These are phyloP conservation scores for Macrosoma leucophasiata DNA, from an alignment of 2,888 invertebrate species.

Conservation along the genomic window DNA sequence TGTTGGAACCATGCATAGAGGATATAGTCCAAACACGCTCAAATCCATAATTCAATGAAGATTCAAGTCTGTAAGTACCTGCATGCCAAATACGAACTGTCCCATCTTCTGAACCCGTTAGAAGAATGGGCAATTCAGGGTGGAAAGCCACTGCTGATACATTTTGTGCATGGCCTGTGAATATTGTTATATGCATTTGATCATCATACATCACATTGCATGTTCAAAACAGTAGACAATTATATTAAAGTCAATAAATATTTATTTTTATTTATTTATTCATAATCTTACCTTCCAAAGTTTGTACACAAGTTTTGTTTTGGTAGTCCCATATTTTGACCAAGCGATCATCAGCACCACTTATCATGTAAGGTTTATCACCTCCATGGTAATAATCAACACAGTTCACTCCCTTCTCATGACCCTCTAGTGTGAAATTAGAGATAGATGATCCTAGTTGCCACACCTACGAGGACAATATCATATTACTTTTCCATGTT, in stretches of 20 bases:
- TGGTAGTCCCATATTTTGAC: conserved; percentile 99
- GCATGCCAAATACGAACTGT: conserved; percentile 99
- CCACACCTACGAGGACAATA: conserved; percentile 92
- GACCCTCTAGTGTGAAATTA: conserved; percentile 98
- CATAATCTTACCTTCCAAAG: conserved; percentile 83
- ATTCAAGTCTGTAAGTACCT: conserved; percentile 97
- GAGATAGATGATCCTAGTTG: conserved; percentile 97
- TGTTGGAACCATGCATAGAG: conserved; percentile 94
- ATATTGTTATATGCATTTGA: too few species aligned
- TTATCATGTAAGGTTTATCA: conserved; percentile 99
- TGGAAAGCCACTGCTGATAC: conserved; percentile 97
- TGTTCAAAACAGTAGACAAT: not conserved
- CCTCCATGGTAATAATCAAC: conserved; percentile 99
- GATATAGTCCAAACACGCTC: conserved; percentile 99
- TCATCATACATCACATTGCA: not conserved
- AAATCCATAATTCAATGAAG: conserved; percentile 97
- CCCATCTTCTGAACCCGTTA: conserved; percentile 98
- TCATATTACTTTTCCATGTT: too few species aligned
- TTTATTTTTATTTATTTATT: too few species aligned
- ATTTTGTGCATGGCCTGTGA: conserved; percentile 92
- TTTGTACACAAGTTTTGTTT: conserved; percentile 99
- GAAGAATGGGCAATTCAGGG: conserved; percentile 96
- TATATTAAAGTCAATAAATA: not conserved
- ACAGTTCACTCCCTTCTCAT: conserved; percentile 99
- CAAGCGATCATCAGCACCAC: conserved; percentile 97